phyloP scores from a whole-genome alignment of 2,797 vertebrate species.

The Gephyroberyx darwinii region DNA sequence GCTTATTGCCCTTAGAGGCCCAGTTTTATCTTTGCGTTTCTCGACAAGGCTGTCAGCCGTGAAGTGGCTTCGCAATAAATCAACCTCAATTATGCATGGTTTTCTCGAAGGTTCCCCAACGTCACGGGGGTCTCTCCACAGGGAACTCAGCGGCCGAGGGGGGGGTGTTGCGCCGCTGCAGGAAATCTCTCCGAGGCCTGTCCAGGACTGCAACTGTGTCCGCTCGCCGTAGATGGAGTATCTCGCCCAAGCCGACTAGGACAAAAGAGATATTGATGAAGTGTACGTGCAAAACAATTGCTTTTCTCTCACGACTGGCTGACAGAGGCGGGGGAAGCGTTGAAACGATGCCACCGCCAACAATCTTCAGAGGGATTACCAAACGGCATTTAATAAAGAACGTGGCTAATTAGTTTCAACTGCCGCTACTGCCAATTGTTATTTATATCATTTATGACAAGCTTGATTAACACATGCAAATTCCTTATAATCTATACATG shows the following conservation, averaged over 20 bases:
- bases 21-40: conserved; percentile 45
- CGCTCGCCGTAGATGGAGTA: neutral
- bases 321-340: conserved; percentile 38
- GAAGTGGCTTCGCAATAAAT: conserved; percentile 56
- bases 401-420: conserved; percentile 66
- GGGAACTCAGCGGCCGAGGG: too few species aligned
- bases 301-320: conserved; percentile 34
- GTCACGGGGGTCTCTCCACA: conserved; percentile 15
- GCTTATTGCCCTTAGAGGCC: conserved; percentile 63
- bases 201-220: too few species aligned
- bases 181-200: neutral
- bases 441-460: conserved; percentile 67
- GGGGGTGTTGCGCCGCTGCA: neutral
- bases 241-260: conserved; percentile 11
- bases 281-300: conserved; percentile 35
- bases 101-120: conserved; percentile 25
- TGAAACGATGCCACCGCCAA: conserved; percentile 44
- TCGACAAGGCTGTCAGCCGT: conserved; percentile 63
- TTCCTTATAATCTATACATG: conserved; percentile 58
- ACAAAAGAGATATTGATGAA: conserved; percentile 45
- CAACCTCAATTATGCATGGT: conserved; percentile 62
- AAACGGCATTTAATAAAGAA: conserved; percentile 64
- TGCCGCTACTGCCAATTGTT: conserved; percentile 58
- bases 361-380: conserved; percentile 62
- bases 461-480: conserved; percentile 68